phyloP scores from a whole-genome alignment of 2,797 vertebrate genomes.

The Mormyrops boulengeri region DNA sequence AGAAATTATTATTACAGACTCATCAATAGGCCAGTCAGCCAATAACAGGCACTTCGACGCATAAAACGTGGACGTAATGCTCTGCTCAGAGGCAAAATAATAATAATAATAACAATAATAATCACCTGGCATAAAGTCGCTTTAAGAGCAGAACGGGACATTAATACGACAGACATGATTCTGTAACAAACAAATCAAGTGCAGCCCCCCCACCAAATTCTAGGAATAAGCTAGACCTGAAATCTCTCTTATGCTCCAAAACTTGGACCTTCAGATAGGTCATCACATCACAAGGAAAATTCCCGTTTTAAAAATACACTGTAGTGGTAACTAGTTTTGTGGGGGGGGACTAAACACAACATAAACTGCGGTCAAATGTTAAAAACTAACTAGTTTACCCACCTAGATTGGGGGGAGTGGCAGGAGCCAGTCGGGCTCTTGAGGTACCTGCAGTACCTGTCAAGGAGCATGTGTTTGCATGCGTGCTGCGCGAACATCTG shows the following conservation, averaged over 20 bases:
- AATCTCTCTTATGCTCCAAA: neutral
- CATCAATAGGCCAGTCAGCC: neutral
- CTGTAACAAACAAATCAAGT: neutral
- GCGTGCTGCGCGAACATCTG: neutral
- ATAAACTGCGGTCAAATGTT: neutral
- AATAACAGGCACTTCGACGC: neutral
- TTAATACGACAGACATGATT: neutral
- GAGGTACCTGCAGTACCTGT: neutral
- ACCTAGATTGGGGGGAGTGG: neutral
- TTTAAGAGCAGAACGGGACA: neutral
- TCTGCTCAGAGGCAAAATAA: neutral
- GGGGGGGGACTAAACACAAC: neutral
- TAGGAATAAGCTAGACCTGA: neutral
- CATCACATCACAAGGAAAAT: neutral
- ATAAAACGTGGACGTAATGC: neutral
- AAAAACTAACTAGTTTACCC: neutral
- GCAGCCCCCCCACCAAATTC: neutral
- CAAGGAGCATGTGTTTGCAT: neutral
- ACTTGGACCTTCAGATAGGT: neutral
- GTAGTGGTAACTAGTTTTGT: neutral
- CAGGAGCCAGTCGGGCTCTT: neutral
- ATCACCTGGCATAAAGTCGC: neutral
- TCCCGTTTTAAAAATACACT: neutral
- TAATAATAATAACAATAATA: neutral
- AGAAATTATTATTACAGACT: neutral